Evolutionary conservation across 2,888 invertebrate genomes (phyloP).

Genomic region (Philereme transversata): DNA sequence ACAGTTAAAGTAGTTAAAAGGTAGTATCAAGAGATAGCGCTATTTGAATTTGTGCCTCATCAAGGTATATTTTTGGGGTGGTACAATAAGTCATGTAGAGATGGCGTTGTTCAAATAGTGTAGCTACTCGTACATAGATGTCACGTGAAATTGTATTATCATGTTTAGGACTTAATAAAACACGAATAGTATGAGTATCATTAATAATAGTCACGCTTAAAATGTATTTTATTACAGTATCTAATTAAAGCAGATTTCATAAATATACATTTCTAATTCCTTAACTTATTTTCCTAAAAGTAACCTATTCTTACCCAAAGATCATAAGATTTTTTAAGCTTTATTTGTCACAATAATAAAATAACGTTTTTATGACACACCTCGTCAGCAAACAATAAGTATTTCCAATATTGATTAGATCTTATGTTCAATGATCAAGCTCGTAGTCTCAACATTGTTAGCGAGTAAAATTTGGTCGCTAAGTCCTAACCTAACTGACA

Average conservation of each 20-base stretch:
- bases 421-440: too few relatives aligned
- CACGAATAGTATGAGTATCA: constrained; percentile 32
- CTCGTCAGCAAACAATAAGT: too few relatives aligned
- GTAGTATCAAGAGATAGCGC: constrained; percentile 7
- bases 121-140: constrained; percentile 43
- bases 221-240: constrained; percentile 38
- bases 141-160: constrained; percentile 26
- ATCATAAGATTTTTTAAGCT: not conserved
- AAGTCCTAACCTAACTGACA: too few relatives aligned
- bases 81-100: not conserved
- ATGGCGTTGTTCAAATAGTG: constrained; percentile 23
- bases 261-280: constrained; percentile 53
- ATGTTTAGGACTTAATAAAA: constrained; percentile 38
- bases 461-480: too few relatives aligned
- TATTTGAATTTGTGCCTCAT: not conserved
- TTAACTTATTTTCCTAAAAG: constrained; percentile 16
- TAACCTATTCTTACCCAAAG: not conserved
- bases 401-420: too few relatives aligned
- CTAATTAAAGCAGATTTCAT: constrained; percentile 73
- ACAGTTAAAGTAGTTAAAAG: too few relatives aligned
- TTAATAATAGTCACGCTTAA: constrained; percentile 34
- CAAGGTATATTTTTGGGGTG: not conserved
- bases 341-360: too few relatives aligned
- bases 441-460: too few relatives aligned
- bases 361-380: too few relatives aligned